Evolutionary conservation across 2,113 vertebrate species (phyloP), one percentile per base, ranked within the genome.

Genomic region (Todiramphus saurophagus): DNA sequence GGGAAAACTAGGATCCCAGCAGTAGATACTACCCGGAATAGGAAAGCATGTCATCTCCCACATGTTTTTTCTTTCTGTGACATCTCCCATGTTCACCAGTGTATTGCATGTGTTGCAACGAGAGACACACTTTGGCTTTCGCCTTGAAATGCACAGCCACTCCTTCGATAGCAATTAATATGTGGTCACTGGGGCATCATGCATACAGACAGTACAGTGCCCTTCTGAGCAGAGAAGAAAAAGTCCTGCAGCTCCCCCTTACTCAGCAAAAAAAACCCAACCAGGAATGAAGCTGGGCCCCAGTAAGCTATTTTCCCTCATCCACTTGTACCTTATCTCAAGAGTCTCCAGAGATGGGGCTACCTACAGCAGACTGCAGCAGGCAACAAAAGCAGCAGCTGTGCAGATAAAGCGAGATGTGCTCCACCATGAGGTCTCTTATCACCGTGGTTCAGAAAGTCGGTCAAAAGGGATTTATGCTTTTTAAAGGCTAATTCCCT

Each of bases 401-500:
- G 37, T 43, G 56, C 88, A 69, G 96, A 35, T 81, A 41, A 82
- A 90, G 55, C 0, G 1, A 86, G 70, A 19, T 75, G 46, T 25
- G 28, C n/a, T 83, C 48, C 8, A 37, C 37, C 50, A 7, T 1
- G 17, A 77, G n/a, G 48, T 77, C 19, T 83, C 30, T n/a, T 31
- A 7, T 83, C 30, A 19, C 58, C 31, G 27, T 93, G 63, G 87
- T 94, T 97, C 93, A 70, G 66, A 89, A 91, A 81, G 84, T 48
- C 12, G 13, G 43, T 76, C 59, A 53, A 28, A 93, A 93, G 43
- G 60, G 66, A 69, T 94, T 94, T 30, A 6, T 87, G 74, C 85
- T 91, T 95, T 76, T 66, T 89, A 93, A 96, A 96, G 91, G 75
- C 60, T 86, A 94, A 43, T 74, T 63, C 13, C 1, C 50, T 92